Evolutionary conservation across 2,113 vertebrate genomes (phyloP).

Genomic region (Stigmatopora nigra): DNA sequence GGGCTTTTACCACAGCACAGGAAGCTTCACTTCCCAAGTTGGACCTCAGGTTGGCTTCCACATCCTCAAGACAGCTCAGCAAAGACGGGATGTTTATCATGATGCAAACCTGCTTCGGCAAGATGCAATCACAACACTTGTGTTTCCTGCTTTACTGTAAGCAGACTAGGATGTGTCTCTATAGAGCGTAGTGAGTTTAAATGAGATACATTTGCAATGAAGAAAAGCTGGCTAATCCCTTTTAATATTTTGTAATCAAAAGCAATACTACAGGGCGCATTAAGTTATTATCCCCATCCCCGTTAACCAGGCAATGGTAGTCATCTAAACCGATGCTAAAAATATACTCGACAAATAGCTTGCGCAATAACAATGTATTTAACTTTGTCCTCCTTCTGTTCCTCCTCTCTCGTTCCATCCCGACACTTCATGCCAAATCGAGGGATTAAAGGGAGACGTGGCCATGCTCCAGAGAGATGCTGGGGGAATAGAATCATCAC

Average conservation of each 20-base stretch:
- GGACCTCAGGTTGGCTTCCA: slow-evolving; percentile 60
- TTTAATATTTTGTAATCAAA: slow-evolving; percentile 28
- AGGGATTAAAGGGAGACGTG: slow-evolving; percentile 52
- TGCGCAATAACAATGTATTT: slow-evolving; percentile 22
- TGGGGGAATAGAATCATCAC: slow-evolving; percentile 73
- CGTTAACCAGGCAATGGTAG: background rate
- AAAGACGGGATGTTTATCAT: slow-evolving; percentile 63
- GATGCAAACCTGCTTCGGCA: slow-evolving; percentile 59
- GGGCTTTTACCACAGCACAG: slow-evolving; percentile 52
- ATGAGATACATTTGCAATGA: slow-evolving; percentile 24
- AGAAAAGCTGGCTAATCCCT: slow-evolving; percentile 37
- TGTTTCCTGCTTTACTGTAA: slow-evolving; percentile 40
- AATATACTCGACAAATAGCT: slow-evolving; percentile 12
- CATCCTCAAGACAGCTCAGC: slow-evolving; percentile 58
- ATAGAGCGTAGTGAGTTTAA: slow-evolving; percentile 19
- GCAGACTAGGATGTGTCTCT: slow-evolving; percentile 29
- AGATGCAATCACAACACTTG: slow-evolving; percentile 59
- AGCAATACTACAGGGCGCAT: background rate
- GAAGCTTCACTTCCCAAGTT: slow-evolving; percentile 55
- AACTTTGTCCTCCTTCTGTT: slow-evolving; percentile 17
- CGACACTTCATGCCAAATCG: slow-evolving; percentile 35
- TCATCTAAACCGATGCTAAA: slow-evolving; percentile 21
- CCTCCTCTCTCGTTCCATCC: slow-evolving; percentile 12
- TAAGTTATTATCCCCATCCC: background rate
- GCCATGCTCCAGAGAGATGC: slow-evolving; percentile 49